These are phyloP conservation scores for Notocelia uddmanniana DNA, from an alignment of 2,888 invertebrate species.

Conservation along the genomic window DNA sequence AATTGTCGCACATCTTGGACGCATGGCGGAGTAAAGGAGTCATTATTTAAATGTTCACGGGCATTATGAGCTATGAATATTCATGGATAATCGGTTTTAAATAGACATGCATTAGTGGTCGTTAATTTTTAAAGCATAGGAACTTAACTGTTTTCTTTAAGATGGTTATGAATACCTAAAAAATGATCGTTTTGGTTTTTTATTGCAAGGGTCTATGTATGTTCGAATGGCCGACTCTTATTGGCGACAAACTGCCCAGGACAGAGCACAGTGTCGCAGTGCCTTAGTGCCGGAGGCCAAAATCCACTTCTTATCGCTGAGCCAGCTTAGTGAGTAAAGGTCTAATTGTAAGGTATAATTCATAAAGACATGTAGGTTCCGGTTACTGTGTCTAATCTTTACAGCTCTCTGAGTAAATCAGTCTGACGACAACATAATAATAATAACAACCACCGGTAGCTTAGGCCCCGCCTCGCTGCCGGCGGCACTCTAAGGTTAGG, in stretches of 20 bases:
- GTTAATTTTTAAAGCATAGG: constrained; percentile 22
- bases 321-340: no score
- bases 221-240: no score
- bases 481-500: no score
- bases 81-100: constrained; percentile 20
- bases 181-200: background rate
- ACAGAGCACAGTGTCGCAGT: no score
- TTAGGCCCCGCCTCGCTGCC: no score
- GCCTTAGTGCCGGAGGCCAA: no score
- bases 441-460: no score
- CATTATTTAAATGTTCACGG: constrained; percentile 42
- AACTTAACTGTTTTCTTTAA: constrained; percentile 5
- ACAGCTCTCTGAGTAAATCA: background rate
- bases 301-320: no score
- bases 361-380: background rate
- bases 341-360: background rate
- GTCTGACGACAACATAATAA: no score
- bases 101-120: constrained; percentile 9
- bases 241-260: no score
- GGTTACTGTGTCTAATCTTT: background rate
- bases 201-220: no score
- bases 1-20: constrained; percentile 48
- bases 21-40: constrained; percentile 30
- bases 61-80: constrained; percentile 33
- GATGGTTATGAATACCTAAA: background rate